Percentiles rank a stretch among this genome's conserved stretches.
phyloP scores from a whole-genome alignment of 1,140 invertebrate species.

The Brachionus plicatilis region DNA sequence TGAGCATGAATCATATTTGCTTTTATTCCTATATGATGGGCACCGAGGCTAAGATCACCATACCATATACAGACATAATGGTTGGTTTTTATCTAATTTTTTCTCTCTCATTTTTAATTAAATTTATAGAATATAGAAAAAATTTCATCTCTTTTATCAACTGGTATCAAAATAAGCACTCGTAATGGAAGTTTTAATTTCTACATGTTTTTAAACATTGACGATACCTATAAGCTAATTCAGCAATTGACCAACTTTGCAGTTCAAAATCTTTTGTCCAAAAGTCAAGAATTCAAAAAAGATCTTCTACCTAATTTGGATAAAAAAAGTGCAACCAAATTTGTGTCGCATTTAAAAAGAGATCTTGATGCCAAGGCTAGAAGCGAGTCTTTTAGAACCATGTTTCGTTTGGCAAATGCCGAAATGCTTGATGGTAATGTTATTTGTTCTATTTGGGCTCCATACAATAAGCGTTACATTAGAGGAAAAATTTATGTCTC shows the following conservation, averaged over 20 bases:
- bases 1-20: conserved; percentile 88
- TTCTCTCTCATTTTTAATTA: conserved; percentile 19
- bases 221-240: conserved; percentile 83
- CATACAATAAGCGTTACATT: conserved; percentile 82
- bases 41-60: conserved; percentile 76
- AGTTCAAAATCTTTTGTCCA: conserved; percentile 68
- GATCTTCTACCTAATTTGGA: conserved; percentile 7
- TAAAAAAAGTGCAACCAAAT: conserved; percentile 76
- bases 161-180: background rate
- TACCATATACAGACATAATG: conserved; percentile 65
- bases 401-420: conserved; percentile 74
- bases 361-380: conserved; percentile 88
- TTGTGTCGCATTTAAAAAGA: conserved; percentile 78
- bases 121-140: conserved; percentile 31
- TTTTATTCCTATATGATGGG: conserved; percentile 92
- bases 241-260: conserved; percentile 91
- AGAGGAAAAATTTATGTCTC: conserved; percentile 85
- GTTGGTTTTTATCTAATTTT: conserved; percentile 47
- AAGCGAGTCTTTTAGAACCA: conserved; percentile 71
- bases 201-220: conserved; percentile 79
- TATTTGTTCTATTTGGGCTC: conserved; percentile 84
- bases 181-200: conserved; percentile 42
- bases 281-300: conserved; percentile 34
- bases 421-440: conserved; percentile 89
- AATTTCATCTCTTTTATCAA: conserved; percentile 12